These are phyloP conservation scores for Xiphophorus birchmanni DNA, from an alignment of 2,797 vertebrate genomes.

Conservation along the genomic window DNA sequence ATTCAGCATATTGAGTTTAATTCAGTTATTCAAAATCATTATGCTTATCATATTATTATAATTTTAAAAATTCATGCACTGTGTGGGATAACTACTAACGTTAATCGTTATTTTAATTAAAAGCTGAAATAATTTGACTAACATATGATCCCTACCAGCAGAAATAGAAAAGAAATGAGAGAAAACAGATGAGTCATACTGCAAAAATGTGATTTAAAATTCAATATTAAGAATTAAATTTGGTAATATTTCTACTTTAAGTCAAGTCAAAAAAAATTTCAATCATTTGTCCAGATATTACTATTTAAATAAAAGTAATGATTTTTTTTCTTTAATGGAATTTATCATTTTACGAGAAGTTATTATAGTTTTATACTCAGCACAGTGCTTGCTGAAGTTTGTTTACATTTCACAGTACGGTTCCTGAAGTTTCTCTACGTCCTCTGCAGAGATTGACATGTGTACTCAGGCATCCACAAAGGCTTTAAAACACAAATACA, in stretches of 20 bases:
- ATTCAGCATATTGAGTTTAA: background rate
- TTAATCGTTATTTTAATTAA: background rate
- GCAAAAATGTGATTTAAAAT: background rate
- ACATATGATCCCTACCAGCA: background rate
- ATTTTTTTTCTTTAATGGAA: background rate
- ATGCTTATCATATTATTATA: background rate
- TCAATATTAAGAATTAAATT: background rate
- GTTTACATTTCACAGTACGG: background rate
- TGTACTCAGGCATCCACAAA: background rate
- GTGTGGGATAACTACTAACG: background rate
- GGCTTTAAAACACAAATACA: background rate
- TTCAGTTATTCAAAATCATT: background rate
- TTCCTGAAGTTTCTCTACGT: background rate
- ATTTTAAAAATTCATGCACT: background rate
- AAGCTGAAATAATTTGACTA: background rate
- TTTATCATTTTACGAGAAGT: background rate
- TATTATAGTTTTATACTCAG: background rate
- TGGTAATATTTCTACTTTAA: background rate
- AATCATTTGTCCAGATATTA: background rate
- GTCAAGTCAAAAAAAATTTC: background rate
- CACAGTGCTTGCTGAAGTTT: background rate
- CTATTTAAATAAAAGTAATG: background rate
- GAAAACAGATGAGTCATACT: background rate
- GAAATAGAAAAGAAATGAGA: background rate
- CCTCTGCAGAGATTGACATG: background rate